phyloP scores from a whole-genome alignment of 1,140 invertebrate genomes.

The Heliconius hermathena region DNA sequence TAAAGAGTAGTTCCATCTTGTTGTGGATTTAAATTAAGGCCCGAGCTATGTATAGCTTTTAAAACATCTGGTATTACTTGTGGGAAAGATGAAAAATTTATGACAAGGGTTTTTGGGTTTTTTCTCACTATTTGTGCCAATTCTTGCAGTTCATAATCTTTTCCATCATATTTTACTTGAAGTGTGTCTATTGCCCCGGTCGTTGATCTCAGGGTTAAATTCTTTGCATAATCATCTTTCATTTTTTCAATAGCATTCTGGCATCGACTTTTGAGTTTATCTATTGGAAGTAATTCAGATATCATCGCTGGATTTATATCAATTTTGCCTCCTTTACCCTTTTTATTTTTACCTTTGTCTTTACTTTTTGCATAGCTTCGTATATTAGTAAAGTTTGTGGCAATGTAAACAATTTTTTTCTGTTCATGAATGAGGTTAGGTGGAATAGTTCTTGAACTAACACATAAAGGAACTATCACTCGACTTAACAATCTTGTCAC shows the following conservation, averaged over 20 bases:
- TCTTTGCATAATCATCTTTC: slow-evolving; percentile 90
- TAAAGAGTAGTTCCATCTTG: slow-evolving; percentile 95
- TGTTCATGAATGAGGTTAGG: slow-evolving; percentile 43
- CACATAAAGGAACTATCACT: slow-evolving; percentile 47
- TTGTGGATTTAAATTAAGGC: slow-evolving; percentile 96
- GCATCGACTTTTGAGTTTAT: slow-evolving; percentile 86
- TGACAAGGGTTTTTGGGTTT: slow-evolving; percentile 91
- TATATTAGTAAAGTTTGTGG: slow-evolving; percentile 47
- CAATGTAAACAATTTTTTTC: slow-evolving; percentile 43
- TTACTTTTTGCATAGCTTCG: slow-evolving; percentile 80
- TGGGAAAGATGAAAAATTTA: slow-evolving; percentile 92
- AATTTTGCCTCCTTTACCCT: slow-evolving; percentile 86
- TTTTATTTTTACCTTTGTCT: slow-evolving; percentile 85
- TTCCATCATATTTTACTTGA: slow-evolving; percentile 88
- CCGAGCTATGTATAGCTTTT: slow-evolving; percentile 88
- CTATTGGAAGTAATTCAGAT: slow-evolving; percentile 86
- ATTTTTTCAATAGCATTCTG: slow-evolving; percentile 85
- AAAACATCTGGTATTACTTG: slow-evolving; percentile 91
- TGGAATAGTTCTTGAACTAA: slow-evolving; percentile 49
- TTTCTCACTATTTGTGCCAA: slow-evolving; percentile 94
- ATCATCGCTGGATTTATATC: slow-evolving; percentile 87
- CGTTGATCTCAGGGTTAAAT: slow-evolving; percentile 88
- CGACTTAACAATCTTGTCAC: slow-evolving; percentile 58
- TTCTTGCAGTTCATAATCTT: slow-evolving; percentile 93
- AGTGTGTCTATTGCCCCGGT: slow-evolving; percentile 90